Base-by-base conservation (phyloP, 2,797 vertebrate genomes). In the Picus viridis region DNA sequence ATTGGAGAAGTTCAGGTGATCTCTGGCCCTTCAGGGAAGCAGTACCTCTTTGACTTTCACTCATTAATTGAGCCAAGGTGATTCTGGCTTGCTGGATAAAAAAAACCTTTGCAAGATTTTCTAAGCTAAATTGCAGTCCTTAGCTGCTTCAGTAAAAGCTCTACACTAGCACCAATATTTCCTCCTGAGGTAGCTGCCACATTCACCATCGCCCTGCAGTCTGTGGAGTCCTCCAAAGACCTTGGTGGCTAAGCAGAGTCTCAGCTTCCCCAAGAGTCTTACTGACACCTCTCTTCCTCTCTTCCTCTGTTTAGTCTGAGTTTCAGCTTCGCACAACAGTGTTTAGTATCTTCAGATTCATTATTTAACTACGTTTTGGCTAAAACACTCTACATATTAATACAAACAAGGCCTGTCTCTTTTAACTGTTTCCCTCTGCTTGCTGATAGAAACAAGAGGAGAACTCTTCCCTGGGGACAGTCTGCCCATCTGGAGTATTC, bases 331-430 rank as follows among this genome's bases (percentile, higher is more conserved):
- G 88, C 80, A 86, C 83, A 70, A 51, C 89, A 95, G 29, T 88
- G 83, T 96, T 96, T 95, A 91, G 77, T 95, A 95, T 92, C 88
- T 96, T 88, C 94, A 77, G 84, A 95, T 88, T 92, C 71, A 64
- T 89, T 95, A 91, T 95, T 96, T 96, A 91, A 65, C 85, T 91
- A 78, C 69, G 4, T 86, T 94, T 95, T 91, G 94, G 92, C 73
- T 89, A 89, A 93, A 96, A 95, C 93, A 94, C 20, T 85, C 93
- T 47, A 93, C 95, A 91, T 92, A 95, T 95, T 93, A 96, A 94
- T 93, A 92, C 92, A 95, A 94, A 96, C 94, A 95, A 79, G 93
- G 94, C 90, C 96, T 95, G 94, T 92, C 94, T 95, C 90, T 94
- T 94, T 93, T 92, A 95, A 89, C 91, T 91, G 92, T 95, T 96